Conservation (phyloP, 1,140 invertebrate species). For the Euura saliciscinereae region DNA sequence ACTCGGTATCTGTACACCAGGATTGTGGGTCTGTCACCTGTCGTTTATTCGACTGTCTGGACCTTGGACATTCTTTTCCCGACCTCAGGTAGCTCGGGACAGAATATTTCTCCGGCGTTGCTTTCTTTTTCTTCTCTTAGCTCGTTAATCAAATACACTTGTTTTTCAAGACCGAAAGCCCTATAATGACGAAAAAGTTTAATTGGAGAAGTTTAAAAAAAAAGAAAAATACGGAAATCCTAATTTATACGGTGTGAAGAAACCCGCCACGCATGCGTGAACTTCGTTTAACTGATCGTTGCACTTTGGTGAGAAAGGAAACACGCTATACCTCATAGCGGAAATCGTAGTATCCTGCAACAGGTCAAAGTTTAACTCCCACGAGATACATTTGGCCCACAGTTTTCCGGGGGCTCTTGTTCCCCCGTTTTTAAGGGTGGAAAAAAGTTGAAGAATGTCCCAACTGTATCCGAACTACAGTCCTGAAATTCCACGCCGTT, state of each 20-base stretch:
- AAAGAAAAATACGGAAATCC: background rate
- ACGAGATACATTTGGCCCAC: too few species aligned
- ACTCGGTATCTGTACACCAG: background rate
- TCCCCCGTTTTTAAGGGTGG: too few species aligned
- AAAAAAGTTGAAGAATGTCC: too few species aligned
- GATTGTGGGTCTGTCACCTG: background rate
- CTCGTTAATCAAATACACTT: background rate
- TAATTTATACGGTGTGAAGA: background rate
- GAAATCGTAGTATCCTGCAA: background rate
- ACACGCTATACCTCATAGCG: background rate
- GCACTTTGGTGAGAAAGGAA: background rate
- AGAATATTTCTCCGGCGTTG: too few species aligned
- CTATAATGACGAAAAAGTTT: too few species aligned
- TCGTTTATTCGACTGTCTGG: background rate
- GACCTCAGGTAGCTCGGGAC: background rate
- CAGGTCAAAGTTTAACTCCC: background rate
- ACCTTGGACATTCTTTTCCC: background rate
- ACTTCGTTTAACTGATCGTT: background rate
- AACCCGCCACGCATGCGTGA: too few species aligned
- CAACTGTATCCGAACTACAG: too few species aligned
- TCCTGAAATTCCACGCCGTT: too few species aligned
- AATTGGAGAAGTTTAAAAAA: background rate
- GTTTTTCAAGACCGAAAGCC: background rate
- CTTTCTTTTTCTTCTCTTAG: background rate
- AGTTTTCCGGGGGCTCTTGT: too few species aligned